Base-by-base conservation (phyloP, 2,797 vertebrate species). In the Saxicola maurus region DNA sequence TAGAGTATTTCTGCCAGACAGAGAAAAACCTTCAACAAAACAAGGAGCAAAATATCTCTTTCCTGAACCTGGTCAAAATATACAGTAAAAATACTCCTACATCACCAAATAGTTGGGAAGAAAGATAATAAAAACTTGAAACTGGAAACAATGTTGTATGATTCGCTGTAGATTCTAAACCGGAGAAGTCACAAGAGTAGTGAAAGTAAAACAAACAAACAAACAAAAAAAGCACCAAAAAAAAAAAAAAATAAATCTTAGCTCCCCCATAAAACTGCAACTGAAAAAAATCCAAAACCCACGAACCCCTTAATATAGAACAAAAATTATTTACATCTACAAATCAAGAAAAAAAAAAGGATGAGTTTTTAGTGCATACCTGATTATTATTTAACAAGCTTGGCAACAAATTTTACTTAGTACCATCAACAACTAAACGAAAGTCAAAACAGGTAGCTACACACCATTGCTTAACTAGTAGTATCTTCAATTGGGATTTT, bases 221-320 rank as follows among this genome's bases (percentile, higher is more conserved):
- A 17, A 40, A 33, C 8, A 40, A 19, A 27, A 55, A 4, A 16
- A 24, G 3, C 25, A 17, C 31, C 8, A 7, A 24, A 28, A 24
- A 8, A 30, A 23, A 35, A 27, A 48, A 45, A 45, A 20, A 46
- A 31, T 15, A 51, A 19, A 33, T 1, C 8, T 38, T 52, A 52
- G 31, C 24, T 59, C 13, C 7, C 3, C 12, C 21, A 30, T 24
- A 66, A 66, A 66, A 52, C 13, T 52, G 31, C 24, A 67, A 52
- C 19, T 30, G 38, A 30, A 60, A 66, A 65, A 43, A 31, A 31
- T 9, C 13, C 25, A 13, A 73, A 42, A 5, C 8, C 25, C 30
- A 30, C 16, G 61, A 56, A 51, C 1, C 1, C 14, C 13, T 11
- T 45, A 24, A 42, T 2, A 19, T 0, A 33, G 30, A 69, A 52